Evolutionary conservation across 64 coral and sea anemone genomes (phyloP).

Genomic region (Montipora foliosa): DNA sequence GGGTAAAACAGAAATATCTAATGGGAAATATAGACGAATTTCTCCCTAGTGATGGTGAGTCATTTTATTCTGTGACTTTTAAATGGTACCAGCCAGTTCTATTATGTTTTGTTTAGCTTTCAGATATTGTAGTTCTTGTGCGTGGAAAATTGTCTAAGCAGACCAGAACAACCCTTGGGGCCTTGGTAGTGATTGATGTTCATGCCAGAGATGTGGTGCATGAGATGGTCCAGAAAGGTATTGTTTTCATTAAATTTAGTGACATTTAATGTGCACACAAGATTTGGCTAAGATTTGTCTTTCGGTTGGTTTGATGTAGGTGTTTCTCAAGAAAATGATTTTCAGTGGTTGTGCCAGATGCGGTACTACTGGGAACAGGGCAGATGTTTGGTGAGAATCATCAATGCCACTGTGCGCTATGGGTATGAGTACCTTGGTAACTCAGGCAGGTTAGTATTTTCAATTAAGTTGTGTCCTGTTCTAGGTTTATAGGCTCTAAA

Average conservation of each 20-base stretch:
- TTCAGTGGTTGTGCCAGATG: constrained; percentile 98
- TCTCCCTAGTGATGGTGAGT: no score
- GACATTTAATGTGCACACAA: not conserved
- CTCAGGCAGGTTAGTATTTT: constrained; percentile 86
- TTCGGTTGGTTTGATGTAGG: constrained; percentile 25
- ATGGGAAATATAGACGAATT: no score
- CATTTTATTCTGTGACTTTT: no score
- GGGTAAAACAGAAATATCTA: no score
- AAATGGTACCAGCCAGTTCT: no score
- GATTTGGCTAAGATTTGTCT: not conserved
- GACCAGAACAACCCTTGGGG: constrained; percentile 91
- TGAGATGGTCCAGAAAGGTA: constrained; percentile 93
- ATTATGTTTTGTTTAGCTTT: constrained; percentile 58
- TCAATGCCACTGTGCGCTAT: constrained; percentile 95
- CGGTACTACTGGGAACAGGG: constrained; percentile 99
- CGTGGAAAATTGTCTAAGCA: constrained; percentile 98
- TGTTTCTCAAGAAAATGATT: constrained; percentile 98
- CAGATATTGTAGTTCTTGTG: constrained; percentile 95
- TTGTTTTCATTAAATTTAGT: not conserved
- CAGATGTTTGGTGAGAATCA: constrained; percentile 93
- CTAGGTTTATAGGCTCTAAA: no score
- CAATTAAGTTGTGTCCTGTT: no score
- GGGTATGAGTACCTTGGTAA: constrained; percentile 99
- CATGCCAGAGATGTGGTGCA: constrained; percentile 99
- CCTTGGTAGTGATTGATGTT: constrained; percentile 96